Evolutionary conservation across 2,888 invertebrate genomes (phyloP).

Genomic region (Phortica magna): DNA sequence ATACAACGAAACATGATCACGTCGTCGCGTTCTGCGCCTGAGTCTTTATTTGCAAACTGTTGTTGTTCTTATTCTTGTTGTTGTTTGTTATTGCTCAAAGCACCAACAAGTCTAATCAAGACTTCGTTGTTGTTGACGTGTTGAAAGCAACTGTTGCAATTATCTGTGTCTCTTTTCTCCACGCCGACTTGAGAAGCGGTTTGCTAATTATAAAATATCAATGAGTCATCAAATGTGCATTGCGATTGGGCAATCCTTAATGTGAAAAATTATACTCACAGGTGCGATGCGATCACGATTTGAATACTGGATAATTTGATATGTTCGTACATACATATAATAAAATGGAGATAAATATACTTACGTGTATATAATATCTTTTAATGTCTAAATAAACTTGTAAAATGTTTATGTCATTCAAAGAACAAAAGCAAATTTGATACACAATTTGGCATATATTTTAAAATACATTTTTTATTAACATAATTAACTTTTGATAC

Average conservation of each 20-base stretch:
- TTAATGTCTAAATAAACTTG: background rate
- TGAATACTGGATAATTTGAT: too few relatives aligned
- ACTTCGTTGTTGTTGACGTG: background rate
- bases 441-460: constrained; percentile 61
- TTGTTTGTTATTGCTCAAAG: background rate
- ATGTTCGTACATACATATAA: too few relatives aligned
- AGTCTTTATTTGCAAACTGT: background rate
- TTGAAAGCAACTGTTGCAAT: too few relatives aligned
- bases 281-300: too few relatives aligned
- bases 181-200: too few relatives aligned
- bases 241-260: background rate
- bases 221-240: constrained; percentile 3
- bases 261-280: background rate
- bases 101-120: background rate
- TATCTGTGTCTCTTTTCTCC: too few relatives aligned
- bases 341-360: too few relatives aligned
- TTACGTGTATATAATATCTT: too few relatives aligned
- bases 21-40: too few relatives aligned
- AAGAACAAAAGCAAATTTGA: too few relatives aligned
- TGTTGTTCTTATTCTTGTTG: background rate
- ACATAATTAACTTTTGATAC: constrained; percentile 62
- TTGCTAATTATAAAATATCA: background rate
- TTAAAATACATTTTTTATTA: constrained; percentile 67
- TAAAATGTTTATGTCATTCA: too few relatives aligned
- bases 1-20: background rate